Base-by-base conservation (phyloP, 2,888 invertebrate genomes). In the Caradrina kadenii region DNA sequence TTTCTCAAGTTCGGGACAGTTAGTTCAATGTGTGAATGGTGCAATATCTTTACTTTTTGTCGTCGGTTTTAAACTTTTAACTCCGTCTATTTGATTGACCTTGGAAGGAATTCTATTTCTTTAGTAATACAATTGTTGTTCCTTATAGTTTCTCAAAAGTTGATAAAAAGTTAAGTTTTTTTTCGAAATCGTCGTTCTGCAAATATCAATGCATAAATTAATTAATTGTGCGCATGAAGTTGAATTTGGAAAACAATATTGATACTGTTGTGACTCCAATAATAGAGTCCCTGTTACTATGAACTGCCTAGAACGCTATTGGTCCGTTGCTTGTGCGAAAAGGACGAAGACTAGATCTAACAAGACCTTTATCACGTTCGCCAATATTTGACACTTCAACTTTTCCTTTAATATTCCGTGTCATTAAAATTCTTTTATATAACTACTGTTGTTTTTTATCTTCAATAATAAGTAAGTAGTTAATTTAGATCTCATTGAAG, bases 1-100 rank as follows among this genome's bases (percentile, higher is more conserved):
- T 92, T 93, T 92, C 91, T 86, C 86, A 80, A 86, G 61, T 82
- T 75, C 68, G 70, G 61, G 81, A 82, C 80, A 66, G 81, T 84
- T 82, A 72, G 50, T 62, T 49, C 39, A 60, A 70, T 63, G 64
- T 62, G 54, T 60, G 61, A 56, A 68, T 80, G 73, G 76, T 73
- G 78, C 72, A 85, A 81, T 85, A 17, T 63, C 74, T 73, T 80
- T 66, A 52, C 13, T 60, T 66, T 54, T 63, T 66, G 52, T 64
- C 68, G 56, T 73, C 55, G 67, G 3, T 59, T 67, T 53, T 1
- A 65, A 58, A 68, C 19, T 63, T 77, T 69, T 31, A 45, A 48
- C 31, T 65, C 52, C 21, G n/a, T 63, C 42, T 49, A 59, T 26
- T 53, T 58, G 10, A 49, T 49, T 65, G 65, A 63, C 84, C 81